These are phyloP conservation scores for Dryadula phaetusa DNA, from an alignment of 2,888 invertebrate species.

Conservation along the genomic window DNA sequence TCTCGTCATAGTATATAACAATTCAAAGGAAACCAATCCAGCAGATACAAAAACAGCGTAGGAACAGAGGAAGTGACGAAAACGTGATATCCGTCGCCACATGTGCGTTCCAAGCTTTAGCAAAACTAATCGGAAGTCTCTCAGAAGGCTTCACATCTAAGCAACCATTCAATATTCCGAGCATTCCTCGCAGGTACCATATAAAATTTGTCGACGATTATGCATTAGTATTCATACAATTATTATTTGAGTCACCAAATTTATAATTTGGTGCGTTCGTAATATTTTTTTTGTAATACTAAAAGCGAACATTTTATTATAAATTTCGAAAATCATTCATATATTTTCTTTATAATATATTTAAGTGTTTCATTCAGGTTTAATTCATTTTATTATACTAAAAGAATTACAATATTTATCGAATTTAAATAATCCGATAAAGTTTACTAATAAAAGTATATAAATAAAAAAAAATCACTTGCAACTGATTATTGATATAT, in stretches of 20 bases:
- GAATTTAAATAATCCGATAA: too few relatives aligned
- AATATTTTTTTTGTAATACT: background rate
- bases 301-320: too few relatives aligned
- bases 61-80: conserved; percentile 62
- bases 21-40: conserved; percentile 19
- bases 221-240: conserved; percentile 22
- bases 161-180: conserved; percentile 35
- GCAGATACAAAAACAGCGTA: conserved; percentile 52
- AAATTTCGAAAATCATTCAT: too few relatives aligned
- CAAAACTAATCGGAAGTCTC: conserved; percentile 64
- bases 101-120: conserved; percentile 54
- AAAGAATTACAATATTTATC: too few relatives aligned
- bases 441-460: too few relatives aligned
- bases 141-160: conserved; percentile 44
- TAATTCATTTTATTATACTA: too few relatives aligned
- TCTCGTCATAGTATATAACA: background rate
- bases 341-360: background rate
- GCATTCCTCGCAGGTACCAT: conserved; percentile 37
- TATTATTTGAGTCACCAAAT: conserved; percentile 16
- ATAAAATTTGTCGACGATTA: conserved; percentile 33
- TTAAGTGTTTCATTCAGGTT: too few relatives aligned
- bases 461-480: too few relatives aligned
- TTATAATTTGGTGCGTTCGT: background rate
- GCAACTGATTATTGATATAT: too few relatives aligned
- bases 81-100: conserved; percentile 73